Base-by-base conservation (phyloP, 2,113 vertebrate species). In the Girardinichthys multiradiatus region DNA sequence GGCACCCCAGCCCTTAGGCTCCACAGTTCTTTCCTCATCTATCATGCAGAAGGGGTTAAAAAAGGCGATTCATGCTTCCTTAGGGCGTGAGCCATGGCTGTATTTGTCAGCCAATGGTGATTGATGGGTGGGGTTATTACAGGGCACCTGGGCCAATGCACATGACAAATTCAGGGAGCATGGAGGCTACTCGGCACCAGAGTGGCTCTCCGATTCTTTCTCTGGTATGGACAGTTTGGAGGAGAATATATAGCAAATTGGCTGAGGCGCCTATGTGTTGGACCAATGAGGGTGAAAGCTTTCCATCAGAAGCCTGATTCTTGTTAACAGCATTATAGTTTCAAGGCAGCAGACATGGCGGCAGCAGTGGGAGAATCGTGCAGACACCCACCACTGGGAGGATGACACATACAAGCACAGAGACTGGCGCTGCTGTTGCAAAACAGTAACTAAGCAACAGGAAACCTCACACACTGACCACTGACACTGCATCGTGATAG, bases 371-470 rank as follows among this genome's bases (percentile, higher is more conserved):
- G 77, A 80, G 86, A 87, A 81, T 90, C 70, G 70, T 88, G 87
- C 90, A 86, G 80, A 91, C 89, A 84, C 86, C 86, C 86, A 89
- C 87, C 82, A 79, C 64, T 71, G 81, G 67, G 77, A 89, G 74
- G 82, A 88, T 89, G 89, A 92, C 90, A 91, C 84, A 90, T 74
- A 77, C 82, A 87, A 79, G 80, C 79, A 81, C 80, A 87, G 80
- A 82, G 79, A 80, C 64, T 74, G 76, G 81, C 48, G 83, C 83
- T 81, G 86, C 83, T 81, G 82, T 86, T 86, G 84, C 83, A 86
- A 85, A 73, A 75, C 85, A 72, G 91, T 91, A 92, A 86, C 91
- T 79, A 87, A 86, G 89, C 91, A 92, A 92, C 91, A 90, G 87
- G 87, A 91, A 89, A 81, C 84, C 88, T 91, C 82, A 77, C 81